These are phyloP conservation scores for Platanista minor DNA, from an alignment of 2,113 vertebrate genomes.

Conservation along the genomic window DNA sequence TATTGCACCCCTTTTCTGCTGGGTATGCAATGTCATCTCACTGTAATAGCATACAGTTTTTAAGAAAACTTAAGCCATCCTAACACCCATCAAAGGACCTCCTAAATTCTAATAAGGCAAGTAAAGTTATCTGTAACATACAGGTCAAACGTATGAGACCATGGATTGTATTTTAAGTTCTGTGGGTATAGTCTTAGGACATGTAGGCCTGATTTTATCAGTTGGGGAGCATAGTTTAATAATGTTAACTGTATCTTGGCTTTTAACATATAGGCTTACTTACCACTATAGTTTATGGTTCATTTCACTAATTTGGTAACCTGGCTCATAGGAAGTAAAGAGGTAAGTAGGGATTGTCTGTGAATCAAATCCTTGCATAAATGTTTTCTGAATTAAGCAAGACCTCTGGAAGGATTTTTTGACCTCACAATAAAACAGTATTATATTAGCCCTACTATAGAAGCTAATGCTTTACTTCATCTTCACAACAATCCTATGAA, in stretches of 20 bases:
- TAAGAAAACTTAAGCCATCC: not conserved
- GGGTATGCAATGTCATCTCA: not conserved
- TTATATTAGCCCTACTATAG: not conserved
- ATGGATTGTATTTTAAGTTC: not conserved
- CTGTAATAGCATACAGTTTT: not conserved
- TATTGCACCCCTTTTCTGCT: not conserved
- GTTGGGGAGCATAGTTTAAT: not conserved
- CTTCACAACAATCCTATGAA: not conserved
- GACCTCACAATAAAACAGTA: not conserved
- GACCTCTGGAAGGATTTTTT: not conserved
- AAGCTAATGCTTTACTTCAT: not conserved
- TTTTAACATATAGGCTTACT: not conserved
- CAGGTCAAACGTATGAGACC: not conserved
- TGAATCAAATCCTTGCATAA: not conserved
- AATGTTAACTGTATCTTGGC: not conserved
- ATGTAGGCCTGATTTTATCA: not conserved
- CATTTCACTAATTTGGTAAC: not conserved
- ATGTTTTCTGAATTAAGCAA: not conserved
- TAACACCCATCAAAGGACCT: not conserved
- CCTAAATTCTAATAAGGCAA: not conserved
- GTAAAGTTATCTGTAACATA: not conserved
- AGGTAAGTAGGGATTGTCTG: not conserved
- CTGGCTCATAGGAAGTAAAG: not conserved
- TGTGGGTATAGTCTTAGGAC: not conserved
- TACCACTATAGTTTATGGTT: not conserved